phyloP scores from a whole-genome alignment of 1,140 invertebrate species.

The Bilobella aurantiaca region DNA sequence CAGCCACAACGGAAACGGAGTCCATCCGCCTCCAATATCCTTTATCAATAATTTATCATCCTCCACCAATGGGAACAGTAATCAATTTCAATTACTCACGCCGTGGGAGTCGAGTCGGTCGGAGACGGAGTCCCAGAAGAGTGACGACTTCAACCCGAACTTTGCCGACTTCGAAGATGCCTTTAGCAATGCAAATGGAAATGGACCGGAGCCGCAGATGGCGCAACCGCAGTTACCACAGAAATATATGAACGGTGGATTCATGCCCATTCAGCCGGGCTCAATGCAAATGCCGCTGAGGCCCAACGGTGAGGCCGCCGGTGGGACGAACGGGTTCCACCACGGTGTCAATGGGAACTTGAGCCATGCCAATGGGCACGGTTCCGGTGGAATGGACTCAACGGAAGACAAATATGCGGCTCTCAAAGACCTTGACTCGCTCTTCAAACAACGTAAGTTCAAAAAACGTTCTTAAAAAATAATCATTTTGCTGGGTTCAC shows the following conservation, averaged over 20 bases:
- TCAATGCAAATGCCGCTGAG: conserved; percentile 7
- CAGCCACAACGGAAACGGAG: not conserved
- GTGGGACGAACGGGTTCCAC: not conserved
- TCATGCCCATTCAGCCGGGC: not conserved
- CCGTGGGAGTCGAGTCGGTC: not conserved
- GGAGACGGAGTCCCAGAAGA: not conserved
- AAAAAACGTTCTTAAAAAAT: not conserved
- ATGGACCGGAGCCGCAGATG: not conserved
- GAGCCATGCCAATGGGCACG: too few relatives aligned
- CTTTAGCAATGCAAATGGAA: conserved; percentile 20
- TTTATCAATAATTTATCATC: conserved; percentile 32
- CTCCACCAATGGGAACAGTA: conserved; percentile 1
- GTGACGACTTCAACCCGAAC: conserved; percentile 34
- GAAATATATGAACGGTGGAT: not conserved
- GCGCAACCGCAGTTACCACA: not conserved
- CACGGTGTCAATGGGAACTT: too few relatives aligned
- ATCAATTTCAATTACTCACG: not conserved
- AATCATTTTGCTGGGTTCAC: not conserved
- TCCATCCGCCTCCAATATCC: conserved; percentile 18
- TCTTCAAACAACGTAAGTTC: conserved; percentile 47
- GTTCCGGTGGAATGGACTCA: too few relatives aligned
- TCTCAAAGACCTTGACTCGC: conserved; percentile 63
- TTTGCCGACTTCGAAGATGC: conserved; percentile 39
- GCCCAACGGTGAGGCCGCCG: not conserved
- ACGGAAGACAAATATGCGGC: conserved; percentile 61